phyloP scores from a whole-genome alignment of 2,113 vertebrate species.

The Mormyrus iriodes region DNA sequence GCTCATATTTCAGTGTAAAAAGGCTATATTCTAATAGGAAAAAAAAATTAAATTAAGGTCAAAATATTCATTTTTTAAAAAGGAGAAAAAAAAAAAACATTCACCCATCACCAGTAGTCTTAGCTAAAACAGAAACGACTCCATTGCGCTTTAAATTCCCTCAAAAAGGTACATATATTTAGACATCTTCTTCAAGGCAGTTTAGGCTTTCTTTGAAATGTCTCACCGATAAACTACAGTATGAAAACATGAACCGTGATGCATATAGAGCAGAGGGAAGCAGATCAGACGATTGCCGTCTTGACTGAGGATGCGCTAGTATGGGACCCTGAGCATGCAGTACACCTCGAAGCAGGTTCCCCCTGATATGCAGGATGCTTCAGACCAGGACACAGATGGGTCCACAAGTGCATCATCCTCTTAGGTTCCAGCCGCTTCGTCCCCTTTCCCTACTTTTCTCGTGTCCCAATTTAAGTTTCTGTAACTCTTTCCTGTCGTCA shows the following conservation, averaged over 20 bases:
- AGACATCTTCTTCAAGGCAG: slow-evolving; percentile 65
- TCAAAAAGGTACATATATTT: slow-evolving; percentile 52
- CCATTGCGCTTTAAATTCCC: slow-evolving; percentile 54
- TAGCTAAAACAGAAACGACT: slow-evolving; percentile 68
- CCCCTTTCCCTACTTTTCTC: not conserved
- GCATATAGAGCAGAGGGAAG: slow-evolving; percentile 34
- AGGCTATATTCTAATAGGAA: slow-evolving; percentile 65
- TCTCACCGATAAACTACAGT: slow-evolving; percentile 24
- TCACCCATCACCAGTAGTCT: slow-evolving; percentile 64
- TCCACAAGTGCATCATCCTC: not conserved
- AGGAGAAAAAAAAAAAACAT: slow-evolving; percentile 52
- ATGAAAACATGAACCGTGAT: slow-evolving; percentile 50
- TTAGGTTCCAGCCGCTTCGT: not conserved
- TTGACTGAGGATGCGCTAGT: slow-evolving; percentile 4
- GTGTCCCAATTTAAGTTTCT: not conserved
- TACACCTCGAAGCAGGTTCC: not conserved
- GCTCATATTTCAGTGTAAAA: slow-evolving; percentile 71
- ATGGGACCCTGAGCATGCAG: not conserved
- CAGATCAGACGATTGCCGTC: slow-evolving; percentile 39
- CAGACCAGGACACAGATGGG: not conserved
- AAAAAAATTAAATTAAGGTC: slow-evolving; percentile 48
- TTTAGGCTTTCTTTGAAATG: slow-evolving; percentile 48
- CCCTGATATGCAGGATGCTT: not conserved
- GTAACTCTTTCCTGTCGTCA: not conserved
- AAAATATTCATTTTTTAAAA: slow-evolving; percentile 56